Conservation (phyloP, 1,140 invertebrate species). For the Macrotrachela quadricornifera region DNA sequence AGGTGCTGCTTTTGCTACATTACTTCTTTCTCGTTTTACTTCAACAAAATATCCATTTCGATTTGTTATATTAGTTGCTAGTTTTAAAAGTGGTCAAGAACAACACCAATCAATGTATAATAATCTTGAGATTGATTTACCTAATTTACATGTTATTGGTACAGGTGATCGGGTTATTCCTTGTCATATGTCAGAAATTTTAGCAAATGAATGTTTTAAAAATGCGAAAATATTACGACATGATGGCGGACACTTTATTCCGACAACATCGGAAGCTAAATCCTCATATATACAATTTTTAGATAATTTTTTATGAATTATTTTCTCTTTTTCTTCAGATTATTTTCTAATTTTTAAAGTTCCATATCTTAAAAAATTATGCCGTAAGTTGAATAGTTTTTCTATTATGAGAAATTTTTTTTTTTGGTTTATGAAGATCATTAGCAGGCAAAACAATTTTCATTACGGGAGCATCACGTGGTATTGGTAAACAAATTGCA, state of each 20-base stretch:
- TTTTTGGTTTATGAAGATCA: no score
- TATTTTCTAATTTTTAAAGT: no score
- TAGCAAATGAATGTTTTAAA: background rate
- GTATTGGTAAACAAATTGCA: conserved; percentile 89
- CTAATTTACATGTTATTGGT: conserved; percentile 5
- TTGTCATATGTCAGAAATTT: background rate
- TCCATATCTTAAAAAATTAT: no score
- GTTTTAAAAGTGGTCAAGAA: conserved; percentile 7
- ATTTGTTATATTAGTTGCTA: conserved; percentile 8
- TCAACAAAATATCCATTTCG: background rate
- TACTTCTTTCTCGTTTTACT: background rate
- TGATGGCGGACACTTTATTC: conserved; percentile 4
- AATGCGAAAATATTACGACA: conserved; percentile 3
- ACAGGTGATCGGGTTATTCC: conserved; percentile 1
- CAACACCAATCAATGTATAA: background rate
- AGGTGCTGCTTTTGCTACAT: conserved; percentile 6
- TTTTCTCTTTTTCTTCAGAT: no score
- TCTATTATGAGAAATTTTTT: no score
- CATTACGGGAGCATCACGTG: conserved; percentile 82
- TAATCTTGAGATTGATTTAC: background rate
- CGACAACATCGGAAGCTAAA: conserved; percentile 1
- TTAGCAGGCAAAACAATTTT: conserved; percentile 71
- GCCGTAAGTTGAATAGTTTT: no score
- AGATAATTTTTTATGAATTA: no score
- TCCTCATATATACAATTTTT: no score